These are phyloP conservation scores for Strigamia transsilvanica DNA, from an alignment of 2,888 invertebrate species.

Conservation along the genomic window DNA sequence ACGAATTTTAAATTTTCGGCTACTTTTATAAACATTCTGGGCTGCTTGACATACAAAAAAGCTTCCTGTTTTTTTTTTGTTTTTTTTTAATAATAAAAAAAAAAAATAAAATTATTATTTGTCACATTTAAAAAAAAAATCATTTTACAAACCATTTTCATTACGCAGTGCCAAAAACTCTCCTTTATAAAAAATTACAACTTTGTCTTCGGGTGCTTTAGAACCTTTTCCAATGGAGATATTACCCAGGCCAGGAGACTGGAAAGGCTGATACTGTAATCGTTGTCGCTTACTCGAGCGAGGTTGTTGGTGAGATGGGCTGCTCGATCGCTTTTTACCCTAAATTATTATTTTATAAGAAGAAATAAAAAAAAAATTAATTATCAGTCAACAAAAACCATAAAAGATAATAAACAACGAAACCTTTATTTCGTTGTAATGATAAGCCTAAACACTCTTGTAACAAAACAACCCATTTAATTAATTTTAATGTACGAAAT, in stretches of 20 bases:
- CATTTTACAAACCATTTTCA: conserved; percentile 75
- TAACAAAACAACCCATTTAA: too few relatives aligned
- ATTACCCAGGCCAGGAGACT: conserved; percentile 55
- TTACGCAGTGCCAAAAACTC: conserved; percentile 91
- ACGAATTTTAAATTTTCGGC: conserved; percentile 84
- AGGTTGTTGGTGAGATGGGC: conserved; percentile 55
- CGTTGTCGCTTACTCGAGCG: conserved; percentile 56
- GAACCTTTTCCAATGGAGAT: conserved; percentile 56
- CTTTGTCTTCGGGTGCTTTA: conserved; percentile 76
- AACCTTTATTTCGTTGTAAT: too few relatives aligned
- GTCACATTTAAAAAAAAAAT: not conserved
- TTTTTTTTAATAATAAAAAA: conserved; percentile 4
- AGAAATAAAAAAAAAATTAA: too few relatives aligned
- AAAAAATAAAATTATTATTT: too few relatives aligned
- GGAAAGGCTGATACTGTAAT: conserved; percentile 56
- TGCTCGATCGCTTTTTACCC: conserved; percentile 53
- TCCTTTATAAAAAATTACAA: conserved; percentile 87
- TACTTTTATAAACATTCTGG: conserved; percentile 88
- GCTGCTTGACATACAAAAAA: conserved; percentile 81
- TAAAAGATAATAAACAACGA: too few relatives aligned
- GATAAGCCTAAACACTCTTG: too few relatives aligned
- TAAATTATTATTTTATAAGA: not conserved
- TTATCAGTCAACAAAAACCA: too few relatives aligned
- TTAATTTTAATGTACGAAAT: too few relatives aligned
- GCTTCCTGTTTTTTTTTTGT: conserved; percentile 59